A percentile compares a stretch with the other conserved stretches of the same genome.
Evolutionary conservation across 92 coral and sea anemone genomes (phyloP).

Genomic region (Micromussa lordhowensis): DNA sequence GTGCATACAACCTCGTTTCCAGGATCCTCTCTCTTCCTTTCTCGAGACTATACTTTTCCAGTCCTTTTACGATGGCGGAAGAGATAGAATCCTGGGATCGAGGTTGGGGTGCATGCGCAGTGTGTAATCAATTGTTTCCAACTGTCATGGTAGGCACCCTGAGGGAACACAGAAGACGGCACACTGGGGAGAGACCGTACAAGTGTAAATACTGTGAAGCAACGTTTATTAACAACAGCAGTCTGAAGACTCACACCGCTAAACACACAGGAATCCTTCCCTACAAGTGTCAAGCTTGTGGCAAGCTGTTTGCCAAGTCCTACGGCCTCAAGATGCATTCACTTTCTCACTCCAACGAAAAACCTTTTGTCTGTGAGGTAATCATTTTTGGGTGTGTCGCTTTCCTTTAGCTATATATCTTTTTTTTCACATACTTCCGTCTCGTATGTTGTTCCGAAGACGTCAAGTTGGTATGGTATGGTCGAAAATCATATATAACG

Average conservation of each 20-base stretch:
- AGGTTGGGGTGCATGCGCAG: not conserved
- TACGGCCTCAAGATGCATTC: constrained; percentile 77
- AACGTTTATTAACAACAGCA: constrained; percentile 52
- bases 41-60: too few relatives aligned
- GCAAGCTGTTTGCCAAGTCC: constrained; percentile 72
- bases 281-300: constrained; percentile 65
- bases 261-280: constrained; percentile 74
- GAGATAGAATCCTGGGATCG: too few relatives aligned
- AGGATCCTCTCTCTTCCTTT: not conserved
- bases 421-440: not conserved
- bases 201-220: constrained; percentile 77
- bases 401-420: too few relatives aligned
- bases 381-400: not conserved
- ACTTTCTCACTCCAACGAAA: constrained; percentile 77
- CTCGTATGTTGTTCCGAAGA: not conserved
- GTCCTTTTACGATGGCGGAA: too few relatives aligned
- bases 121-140: not conserved
- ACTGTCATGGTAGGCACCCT: constrained; percentile 51
- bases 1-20: too few relatives aligned
- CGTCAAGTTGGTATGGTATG: not conserved
- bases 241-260: constrained; percentile 59
- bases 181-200: constrained; percentile 75
- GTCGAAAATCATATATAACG: too few relatives aligned
- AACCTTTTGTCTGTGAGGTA: constrained; percentile 83
- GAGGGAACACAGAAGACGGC: constrained; percentile 65